These are phyloP conservation scores for Macquaria australasica DNA, from an alignment of 2,113 vertebrate genomes.

Conservation along the genomic window DNA sequence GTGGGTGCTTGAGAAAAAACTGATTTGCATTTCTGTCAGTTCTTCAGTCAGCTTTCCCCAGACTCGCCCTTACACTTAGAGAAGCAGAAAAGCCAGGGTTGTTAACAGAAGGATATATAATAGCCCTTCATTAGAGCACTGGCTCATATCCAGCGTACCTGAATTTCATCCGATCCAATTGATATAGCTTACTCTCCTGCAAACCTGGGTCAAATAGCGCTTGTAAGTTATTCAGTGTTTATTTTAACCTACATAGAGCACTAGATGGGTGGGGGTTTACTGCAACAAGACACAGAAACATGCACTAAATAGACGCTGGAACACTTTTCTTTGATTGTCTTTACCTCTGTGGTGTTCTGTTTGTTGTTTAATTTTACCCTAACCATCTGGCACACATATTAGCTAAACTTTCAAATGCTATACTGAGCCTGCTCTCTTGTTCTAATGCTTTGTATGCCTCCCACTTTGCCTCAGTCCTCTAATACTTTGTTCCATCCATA, in stretches of 20 bases:
- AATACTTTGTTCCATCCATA: slow-evolving; percentile 22
- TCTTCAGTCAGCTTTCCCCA: slow-evolving; percentile 31
- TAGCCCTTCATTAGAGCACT: slow-evolving; percentile 57
- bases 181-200: slow-evolving; percentile 11
- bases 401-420: slow-evolving; percentile 30
- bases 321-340: slow-evolving; percentile 18
- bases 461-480: slow-evolving; percentile 33
- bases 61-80: slow-evolving; percentile 23
- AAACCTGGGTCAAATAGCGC: slow-evolving; percentile 33
- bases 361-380: slow-evolving; percentile 29
- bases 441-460: slow-evolving; percentile 19
- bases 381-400: slow-evolving; percentile 44
- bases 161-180: slow-evolving; percentile 26
- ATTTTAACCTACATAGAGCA: slow-evolving; percentile 35
- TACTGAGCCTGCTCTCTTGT: slow-evolving; percentile 3
- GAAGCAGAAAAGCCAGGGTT: slow-evolving; percentile 26
- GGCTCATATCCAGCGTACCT: slow-evolving; percentile 30
- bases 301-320: background rate
- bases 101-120: slow-evolving; percentile 63
- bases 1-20: slow-evolving; percentile 42
- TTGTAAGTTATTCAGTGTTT: slow-evolving; percentile 54
- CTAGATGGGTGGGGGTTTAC: background rate
- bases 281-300: slow-evolving; percentile 4
- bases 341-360: slow-evolving; percentile 4
- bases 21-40: slow-evolving; percentile 64